Percentiles rank a stretch among this genome's conserved stretches.
Conservation (phyloP, 2,113 vertebrate species). For the Chrysochloris asiatica region DNA sequence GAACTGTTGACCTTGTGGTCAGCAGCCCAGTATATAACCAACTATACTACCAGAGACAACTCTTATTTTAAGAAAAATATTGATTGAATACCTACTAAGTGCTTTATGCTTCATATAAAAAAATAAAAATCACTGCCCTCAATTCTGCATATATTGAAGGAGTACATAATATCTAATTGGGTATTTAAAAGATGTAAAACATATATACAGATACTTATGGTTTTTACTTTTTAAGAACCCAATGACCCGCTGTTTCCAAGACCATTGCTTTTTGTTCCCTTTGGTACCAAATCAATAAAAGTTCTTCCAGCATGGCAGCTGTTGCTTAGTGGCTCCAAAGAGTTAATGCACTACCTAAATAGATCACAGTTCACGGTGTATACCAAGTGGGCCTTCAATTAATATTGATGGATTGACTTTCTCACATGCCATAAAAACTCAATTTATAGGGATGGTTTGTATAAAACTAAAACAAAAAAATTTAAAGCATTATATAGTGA, state of each 20-base stretch:
- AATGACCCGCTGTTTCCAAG: neutral
- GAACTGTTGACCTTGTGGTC: too few relatives aligned
- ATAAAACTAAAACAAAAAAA: conserved; percentile 48
- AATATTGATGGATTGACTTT: conserved; percentile 50
- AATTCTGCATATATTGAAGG: neutral
- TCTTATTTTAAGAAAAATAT: conserved; percentile 7
- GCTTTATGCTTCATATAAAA: neutral
- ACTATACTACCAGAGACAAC: too few relatives aligned
- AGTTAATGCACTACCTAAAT: conserved; percentile 28
- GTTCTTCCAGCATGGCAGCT: conserved; percentile 6
- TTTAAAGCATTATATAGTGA: neutral
- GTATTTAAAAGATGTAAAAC: neutral
- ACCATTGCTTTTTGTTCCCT: conserved; percentile 7
- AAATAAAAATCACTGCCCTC: neutral
- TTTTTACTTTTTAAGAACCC: conserved; percentile 3
- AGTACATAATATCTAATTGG: neutral
- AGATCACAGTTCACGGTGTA: conserved; percentile 14
- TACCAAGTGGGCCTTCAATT: conserved; percentile 35
- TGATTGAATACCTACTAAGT: neutral
- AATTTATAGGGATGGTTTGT: conserved; percentile 12
- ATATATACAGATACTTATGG: neutral
- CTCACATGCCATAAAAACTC: conserved; percentile 30
- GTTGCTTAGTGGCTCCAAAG: conserved; percentile 12
- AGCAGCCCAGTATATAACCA: too few relatives aligned
- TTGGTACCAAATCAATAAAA: neutral